Evolutionary conservation across 2,113 vertebrate species (phyloP), one percentile per base, ranked within the genome.

Genomic region (Aramus guarauna): DNA sequence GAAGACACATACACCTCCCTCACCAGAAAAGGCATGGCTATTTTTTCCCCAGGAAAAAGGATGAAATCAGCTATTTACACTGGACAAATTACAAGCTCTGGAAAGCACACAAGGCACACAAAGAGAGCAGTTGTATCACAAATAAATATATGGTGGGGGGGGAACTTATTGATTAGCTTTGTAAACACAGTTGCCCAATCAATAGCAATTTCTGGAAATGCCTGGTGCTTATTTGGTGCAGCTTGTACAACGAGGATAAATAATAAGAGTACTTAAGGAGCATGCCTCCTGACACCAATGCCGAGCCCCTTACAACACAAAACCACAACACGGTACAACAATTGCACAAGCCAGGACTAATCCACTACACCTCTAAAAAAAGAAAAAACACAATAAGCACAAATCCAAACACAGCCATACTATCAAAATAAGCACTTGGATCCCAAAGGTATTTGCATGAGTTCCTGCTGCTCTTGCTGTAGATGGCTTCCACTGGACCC

Each of bases 161-260:
- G 97, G 88, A 98, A 93, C 94, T 69, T 98, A 98, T 98, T 97
- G 98, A 98, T 98, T 96, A 97, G 96, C 91, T 97, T 98, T 98
- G 97, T 98, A 98, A 98, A 98, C 63, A 34, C 74, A 58, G 96
- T 94, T 97, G 94, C 94, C 86, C 93, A 98, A 98, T 98, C 98
- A 58, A 98, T 98, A 98, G 96, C 96, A 98, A 98, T 98, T 98
- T 98, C 98, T 98, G 96, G 97, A 98, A 98, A 98, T 95, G 93
- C 96, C 95, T 97, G 96, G 91, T 97, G 96, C 98, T 98, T 98
- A 97, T 98, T 98, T 97, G 96, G 97, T 97, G 96, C 37, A 94
- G 88, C 90, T 97, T 95, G 97, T 97, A 97, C 93, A 96, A 85
- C 43, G 24, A 97, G 97, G 95, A 97, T 98, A 97, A 95, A 97